Evolutionary conservation across 1,140 invertebrate genomes (phyloP), one percentile per base, ranked within the genome.

Genomic region (Hermetia illucens): DNA sequence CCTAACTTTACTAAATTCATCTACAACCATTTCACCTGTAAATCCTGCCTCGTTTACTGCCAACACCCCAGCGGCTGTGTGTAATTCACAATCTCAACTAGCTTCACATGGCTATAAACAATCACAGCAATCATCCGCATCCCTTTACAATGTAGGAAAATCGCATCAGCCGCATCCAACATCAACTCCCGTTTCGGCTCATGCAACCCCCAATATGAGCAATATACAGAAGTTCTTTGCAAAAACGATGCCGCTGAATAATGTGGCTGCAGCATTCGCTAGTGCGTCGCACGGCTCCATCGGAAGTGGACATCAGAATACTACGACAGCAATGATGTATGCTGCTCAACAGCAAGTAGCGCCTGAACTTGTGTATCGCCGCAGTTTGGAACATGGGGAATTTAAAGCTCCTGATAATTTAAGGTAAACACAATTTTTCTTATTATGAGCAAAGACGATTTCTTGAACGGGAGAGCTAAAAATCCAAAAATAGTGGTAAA

Each of bases 11-110:
- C 39, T 58, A 20, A 55, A 60, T 49, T 51, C 53, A 21, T 50
- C 52, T n/a, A 49, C 59, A 9, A 51, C 56, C 13, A 52, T 55
- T 46, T 44, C 57, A 20, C 61, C 58, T 15, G 65, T 71, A 40
- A 58, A 51, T 10, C 52, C 55, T 13, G 17, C 29, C 13, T 5
- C 17, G 17, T 30, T n/a, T 12, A n/a, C 5, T 13, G 4, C 29
- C 13, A 30, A 25, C 24, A 25, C 13, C 17, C 29, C n/a, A 16
- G n/a, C 29, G 29, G 17, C 29, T 13, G 17, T 30, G 13, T 16
- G 10, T 30, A 30, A n/a, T n/a, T 16, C 13, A 30, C 17, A 16
- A 30, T 30, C 17, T 30, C 29, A 16, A 30, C 13, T 30, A 30
- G 17, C n/a, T n/a, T n/a, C n/a, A n/a, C n/a, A n/a, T n/a, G n/a